phyloP scores from a whole-genome alignment of 2,888 invertebrate genomes.

The Lasioglossum lativentre region DNA sequence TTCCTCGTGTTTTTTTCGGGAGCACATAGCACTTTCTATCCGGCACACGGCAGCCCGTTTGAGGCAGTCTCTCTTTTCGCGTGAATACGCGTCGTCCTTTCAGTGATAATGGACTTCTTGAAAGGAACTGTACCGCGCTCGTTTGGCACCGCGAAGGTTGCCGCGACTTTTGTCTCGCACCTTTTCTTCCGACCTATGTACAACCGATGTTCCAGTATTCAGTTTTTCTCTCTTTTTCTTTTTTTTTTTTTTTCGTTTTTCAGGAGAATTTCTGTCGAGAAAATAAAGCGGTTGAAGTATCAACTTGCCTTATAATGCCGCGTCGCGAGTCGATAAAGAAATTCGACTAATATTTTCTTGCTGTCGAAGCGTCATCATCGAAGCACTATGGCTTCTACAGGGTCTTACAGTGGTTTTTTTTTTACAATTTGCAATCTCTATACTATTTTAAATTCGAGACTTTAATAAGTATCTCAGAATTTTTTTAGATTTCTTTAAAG shows the following conservation, averaged over 20 bases:
- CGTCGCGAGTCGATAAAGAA: too few species aligned
- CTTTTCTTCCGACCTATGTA: neutral
- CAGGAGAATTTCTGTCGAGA: neutral
- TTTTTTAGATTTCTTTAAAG: too few species aligned
- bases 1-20: conserved; percentile 40
- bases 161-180: conserved; percentile 9
- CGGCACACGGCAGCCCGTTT: conserved; percentile 30
- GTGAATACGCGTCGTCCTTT: conserved; percentile 52
- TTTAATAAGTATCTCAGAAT: too few species aligned
- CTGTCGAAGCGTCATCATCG: too few species aligned
- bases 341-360: neutral
- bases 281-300: neutral
- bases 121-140: conserved; percentile 26
- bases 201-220: neutral
- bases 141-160: conserved; percentile 30
- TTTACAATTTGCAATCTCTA: too few species aligned
- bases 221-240: neutral
- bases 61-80: conserved; percentile 31
- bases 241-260: neutral
- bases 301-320: neutral
- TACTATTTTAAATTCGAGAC: too few species aligned
- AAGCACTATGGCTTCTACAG: too few species aligned
- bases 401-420: too few species aligned
- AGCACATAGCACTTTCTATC: conserved; percentile 37
- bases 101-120: conserved; percentile 58